phyloP scores from a whole-genome alignment of 2,888 invertebrate species.

The Drosophila subquinaria region DNA sequence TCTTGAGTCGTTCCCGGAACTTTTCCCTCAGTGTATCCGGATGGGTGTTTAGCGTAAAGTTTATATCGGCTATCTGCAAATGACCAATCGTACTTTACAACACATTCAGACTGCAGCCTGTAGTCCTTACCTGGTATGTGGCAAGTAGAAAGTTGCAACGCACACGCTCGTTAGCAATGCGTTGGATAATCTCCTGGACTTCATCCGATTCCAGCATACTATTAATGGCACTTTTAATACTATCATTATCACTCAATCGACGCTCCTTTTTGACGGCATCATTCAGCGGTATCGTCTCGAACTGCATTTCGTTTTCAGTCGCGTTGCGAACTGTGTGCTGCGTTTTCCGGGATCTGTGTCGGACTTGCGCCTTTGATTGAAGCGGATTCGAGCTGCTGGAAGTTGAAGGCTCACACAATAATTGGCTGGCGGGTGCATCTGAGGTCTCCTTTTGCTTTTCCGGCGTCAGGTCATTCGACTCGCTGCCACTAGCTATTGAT shows the following conservation, averaged over 20 bases:
- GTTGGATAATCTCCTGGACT: conserved; percentile 36
- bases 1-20: conserved; percentile 54
- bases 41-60: conserved; percentile 49
- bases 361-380: conserved; percentile 1
- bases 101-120: neutral
- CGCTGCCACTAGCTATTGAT: neutral
- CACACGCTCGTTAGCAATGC: conserved; percentile 65
- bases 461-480: conserved; percentile 31
- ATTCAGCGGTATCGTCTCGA: conserved; percentile 52
- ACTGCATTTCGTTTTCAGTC: conserved; percentile 55
- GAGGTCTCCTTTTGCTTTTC: conserved; percentile 16
- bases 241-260: neutral
- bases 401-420: conserved; percentile 18
- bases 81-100: neutral
- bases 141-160: conserved; percentile 66
- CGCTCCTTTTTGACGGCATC: conserved; percentile 1
- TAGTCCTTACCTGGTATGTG: conserved; percentile 44
- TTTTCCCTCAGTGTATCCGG: conserved; percentile 35
- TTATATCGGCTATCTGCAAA: conserved; percentile 58
- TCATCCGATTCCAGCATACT: conserved; percentile 45
- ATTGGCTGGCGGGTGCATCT: neutral
- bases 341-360: conserved; percentile 63
- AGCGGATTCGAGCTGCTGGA: conserved; percentile 14
- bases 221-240: conserved; percentile 13
- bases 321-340: conserved; percentile 60